These are phyloP conservation scores for Hesperia comma DNA, from an alignment of 2,888 invertebrate genomes.

Conservation along the genomic window DNA sequence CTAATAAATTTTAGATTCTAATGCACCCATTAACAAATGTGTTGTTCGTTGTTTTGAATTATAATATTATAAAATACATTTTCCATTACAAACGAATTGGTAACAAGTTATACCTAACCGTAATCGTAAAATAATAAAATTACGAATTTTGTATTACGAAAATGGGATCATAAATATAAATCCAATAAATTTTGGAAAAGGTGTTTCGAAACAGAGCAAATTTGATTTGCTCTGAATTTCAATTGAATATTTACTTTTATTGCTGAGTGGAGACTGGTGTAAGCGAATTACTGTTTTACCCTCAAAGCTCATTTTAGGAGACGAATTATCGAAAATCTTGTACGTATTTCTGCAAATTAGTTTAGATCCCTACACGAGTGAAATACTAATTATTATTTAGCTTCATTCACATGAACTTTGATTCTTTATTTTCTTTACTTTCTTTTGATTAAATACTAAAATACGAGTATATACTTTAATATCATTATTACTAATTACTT, in stretches of 20 bases:
- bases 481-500: too few relatives aligned
- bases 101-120: neutral
- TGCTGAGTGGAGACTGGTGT: neutral
- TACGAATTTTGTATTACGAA: slow-evolving; percentile 57
- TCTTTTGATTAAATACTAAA: slow-evolving; percentile 1
- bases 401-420: too few relatives aligned
- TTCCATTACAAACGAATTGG: too few relatives aligned
- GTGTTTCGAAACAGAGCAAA: slow-evolving; percentile 68
- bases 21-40: too few relatives aligned
- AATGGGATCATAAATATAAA: slow-evolving; percentile 64
- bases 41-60: neutral
- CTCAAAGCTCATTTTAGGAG: neutral
- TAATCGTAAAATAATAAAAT: slow-evolving; percentile 3
- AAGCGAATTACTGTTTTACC: slow-evolving; percentile 15
- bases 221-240: slow-evolving; percentile 66
- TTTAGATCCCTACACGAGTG: neutral
- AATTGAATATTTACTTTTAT: slow-evolving; percentile 56
- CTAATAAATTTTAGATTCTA: too few relatives aligned
- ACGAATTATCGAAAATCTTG: neutral
- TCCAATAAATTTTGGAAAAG: slow-evolving; percentile 66
- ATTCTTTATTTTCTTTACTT: neutral
- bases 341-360: slow-evolving; percentile 1
- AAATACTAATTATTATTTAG: too few relatives aligned
- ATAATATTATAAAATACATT: too few relatives aligned
- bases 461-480: too few relatives aligned